phyloP scores from a whole-genome alignment of 2,113 vertebrate species.

The Drymodes brunneopygia region DNA sequence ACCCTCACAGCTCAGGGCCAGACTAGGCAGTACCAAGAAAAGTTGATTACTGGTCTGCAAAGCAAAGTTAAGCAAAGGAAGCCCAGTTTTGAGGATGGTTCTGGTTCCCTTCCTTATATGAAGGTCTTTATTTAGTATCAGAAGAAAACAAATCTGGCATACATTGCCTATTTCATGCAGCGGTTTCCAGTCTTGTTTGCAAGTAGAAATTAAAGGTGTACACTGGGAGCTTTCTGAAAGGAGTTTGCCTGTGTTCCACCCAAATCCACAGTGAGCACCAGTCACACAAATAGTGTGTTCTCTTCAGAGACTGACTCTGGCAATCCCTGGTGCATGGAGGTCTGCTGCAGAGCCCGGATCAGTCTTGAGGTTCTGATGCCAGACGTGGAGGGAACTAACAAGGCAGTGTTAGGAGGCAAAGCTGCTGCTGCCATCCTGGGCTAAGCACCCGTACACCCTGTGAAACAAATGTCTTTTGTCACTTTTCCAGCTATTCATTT shows the following conservation, averaged over 20 bases:
- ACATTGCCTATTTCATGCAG: not conserved
- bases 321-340: not conserved
- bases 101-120: not conserved
- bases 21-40: not conserved
- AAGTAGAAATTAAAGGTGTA: not conserved
- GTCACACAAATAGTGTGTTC: not conserved
- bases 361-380: not conserved
- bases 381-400: not conserved
- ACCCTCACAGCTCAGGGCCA: not conserved
- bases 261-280: not conserved
- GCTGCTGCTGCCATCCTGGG: not conserved
- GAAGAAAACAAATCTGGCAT: not conserved
- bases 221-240: not conserved
- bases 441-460: not conserved
- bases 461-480: not conserved
- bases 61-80: not conserved
- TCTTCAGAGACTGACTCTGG: not conserved
- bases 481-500: not conserved
- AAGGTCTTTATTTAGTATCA: not conserved
- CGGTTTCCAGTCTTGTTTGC: not conserved
- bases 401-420: not conserved
- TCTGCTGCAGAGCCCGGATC: not conserved
- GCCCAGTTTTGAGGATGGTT: not conserved
- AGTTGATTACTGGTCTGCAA: not conserved
- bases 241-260: not conserved